phyloP scores from a whole-genome alignment of 2,888 invertebrate species.

The Tetanocera ferruginea region DNA sequence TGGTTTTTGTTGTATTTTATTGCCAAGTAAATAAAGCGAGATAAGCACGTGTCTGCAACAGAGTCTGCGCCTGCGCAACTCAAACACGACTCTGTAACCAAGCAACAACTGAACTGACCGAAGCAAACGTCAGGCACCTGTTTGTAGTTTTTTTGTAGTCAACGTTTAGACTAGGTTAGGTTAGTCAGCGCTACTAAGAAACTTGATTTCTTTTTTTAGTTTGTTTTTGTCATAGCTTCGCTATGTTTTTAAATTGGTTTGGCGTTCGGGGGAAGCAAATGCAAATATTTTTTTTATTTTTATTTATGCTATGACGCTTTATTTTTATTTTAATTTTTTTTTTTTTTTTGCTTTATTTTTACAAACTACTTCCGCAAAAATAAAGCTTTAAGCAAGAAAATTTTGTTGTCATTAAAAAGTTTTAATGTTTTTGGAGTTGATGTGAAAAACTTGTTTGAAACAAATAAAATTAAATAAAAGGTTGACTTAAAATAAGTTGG shows the following conservation, averaged over 20 bases:
- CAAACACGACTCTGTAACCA: neutral
- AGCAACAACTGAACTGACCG: neutral
- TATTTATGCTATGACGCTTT: neutral
- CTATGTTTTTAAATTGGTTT: too few relatives aligned
- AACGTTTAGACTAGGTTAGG: constrained; percentile 13
- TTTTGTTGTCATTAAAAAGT: neutral
- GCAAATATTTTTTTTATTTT: constrained; percentile 49
- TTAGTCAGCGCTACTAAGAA: constrained; percentile 24
- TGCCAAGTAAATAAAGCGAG: constrained; percentile 8
- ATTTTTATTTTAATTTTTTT: neutral
- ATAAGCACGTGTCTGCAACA: constrained; percentile 27
- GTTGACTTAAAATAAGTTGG: too few relatives aligned
- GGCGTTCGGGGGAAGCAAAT: constrained; percentile 57
- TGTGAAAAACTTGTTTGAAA: too few relatives aligned
- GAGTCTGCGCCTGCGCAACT: neutral
- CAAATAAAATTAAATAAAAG: too few relatives aligned
- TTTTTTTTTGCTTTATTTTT: neutral
- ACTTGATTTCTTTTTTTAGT: constrained; percentile 11
- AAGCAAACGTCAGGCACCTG: neutral
- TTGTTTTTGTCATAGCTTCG: constrained; percentile 3
- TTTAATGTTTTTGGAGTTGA: too few relatives aligned
- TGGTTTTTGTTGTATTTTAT: neutral
- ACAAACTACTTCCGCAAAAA: constrained; percentile 48
- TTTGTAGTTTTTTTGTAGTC: neutral
- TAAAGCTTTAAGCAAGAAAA: neutral